phyloP scores from a whole-genome alignment of 1,140 invertebrate genomes.

The Drosophila pseudoananassae region DNA sequence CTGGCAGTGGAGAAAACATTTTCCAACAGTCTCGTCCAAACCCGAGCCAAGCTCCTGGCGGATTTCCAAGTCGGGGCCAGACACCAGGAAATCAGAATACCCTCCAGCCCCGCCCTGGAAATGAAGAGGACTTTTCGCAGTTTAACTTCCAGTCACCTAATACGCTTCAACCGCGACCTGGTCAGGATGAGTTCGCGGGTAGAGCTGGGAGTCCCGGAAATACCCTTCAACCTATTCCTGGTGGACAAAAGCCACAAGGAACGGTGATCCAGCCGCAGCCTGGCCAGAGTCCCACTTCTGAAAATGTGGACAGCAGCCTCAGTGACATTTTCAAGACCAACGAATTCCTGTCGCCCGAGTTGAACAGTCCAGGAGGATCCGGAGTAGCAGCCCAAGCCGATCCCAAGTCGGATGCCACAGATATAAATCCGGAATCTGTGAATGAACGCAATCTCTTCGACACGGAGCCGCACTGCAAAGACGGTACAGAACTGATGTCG shows the following conservation, averaged over 20 bases:
- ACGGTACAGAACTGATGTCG: slow-evolving; percentile 23
- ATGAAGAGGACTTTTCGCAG: slow-evolving; percentile 3
- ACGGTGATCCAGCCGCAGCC: not conserved
- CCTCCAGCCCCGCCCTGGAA: slow-evolving; percentile 46
- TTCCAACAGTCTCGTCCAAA: slow-evolving; percentile 1
- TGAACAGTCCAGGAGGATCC: not conserved
- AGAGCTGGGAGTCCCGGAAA: not conserved
- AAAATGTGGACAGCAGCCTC: slow-evolving; percentile 13
- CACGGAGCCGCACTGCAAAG: slow-evolving; percentile 35
- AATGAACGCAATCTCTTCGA: slow-evolving; percentile 45
- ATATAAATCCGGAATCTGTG: slow-evolving; percentile 4
- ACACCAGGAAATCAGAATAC: not conserved
- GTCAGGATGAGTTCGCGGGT: not conserved
- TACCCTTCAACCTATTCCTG: slow-evolving; percentile 20
- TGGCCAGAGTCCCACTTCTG: not conserved
- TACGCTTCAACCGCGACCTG: slow-evolving; percentile 41
- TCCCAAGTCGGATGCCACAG: slow-evolving; percentile 30
- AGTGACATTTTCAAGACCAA: slow-evolving; percentile 51
- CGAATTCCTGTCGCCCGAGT: slow-evolving; percentile 22
- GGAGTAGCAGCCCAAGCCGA: not conserved
- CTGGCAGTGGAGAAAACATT: not conserved
- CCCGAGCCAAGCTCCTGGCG: not conserved
- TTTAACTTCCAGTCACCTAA: slow-evolving; percentile 28
- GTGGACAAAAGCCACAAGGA: not conserved
- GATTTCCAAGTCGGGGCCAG: slow-evolving; percentile 2